A percentile compares a stretch with the other conserved stretches of the same genome.
Conservation (phyloP, 2,113 vertebrate species). For the Cyprinodon variegatus region DNA sequence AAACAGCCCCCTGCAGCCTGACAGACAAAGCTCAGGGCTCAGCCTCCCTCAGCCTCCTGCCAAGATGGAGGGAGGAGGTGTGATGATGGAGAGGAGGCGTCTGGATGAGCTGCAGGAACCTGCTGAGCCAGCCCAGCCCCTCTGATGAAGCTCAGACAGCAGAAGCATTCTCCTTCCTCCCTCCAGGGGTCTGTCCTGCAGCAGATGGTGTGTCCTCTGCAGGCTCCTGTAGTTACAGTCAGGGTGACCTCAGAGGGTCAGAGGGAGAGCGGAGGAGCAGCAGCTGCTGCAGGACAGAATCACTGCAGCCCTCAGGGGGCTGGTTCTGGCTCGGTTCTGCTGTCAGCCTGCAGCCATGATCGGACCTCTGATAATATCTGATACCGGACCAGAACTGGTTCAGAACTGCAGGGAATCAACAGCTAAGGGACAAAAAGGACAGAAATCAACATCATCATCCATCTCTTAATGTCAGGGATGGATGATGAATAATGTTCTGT, state of each 20-base stretch:
- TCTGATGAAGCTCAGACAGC: too few species aligned
- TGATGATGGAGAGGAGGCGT: too few species aligned
- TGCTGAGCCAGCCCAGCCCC: too few species aligned
- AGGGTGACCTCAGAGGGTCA: background rate
- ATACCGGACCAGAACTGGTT: background rate
- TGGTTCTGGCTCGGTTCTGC: background rate
- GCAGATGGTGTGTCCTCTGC: constrained; percentile 21
- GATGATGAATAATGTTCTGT: too few species aligned
- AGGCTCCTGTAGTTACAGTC: constrained; percentile 38
- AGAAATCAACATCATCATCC: too few species aligned
- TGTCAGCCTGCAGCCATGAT: background rate
- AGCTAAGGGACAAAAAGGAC: too few species aligned
- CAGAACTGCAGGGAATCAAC: background rate
- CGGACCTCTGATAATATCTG: background rate
- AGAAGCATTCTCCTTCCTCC: too few species aligned
- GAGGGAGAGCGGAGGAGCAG: too few species aligned
- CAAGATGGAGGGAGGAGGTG: too few species aligned
- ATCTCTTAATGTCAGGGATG: too few species aligned
- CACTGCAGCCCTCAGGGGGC: constrained; percentile 1
- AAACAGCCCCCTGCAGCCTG: background rate
- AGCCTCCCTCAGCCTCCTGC: background rate
- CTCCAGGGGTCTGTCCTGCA: too few species aligned
- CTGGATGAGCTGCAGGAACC: too few species aligned
- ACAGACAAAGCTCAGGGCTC: background rate
- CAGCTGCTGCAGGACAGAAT: constrained; percentile 36